These are phyloP conservation scores for Poeciliopsis occidentalis DNA, from an alignment of 2,113 vertebrate genomes.

Conservation along the genomic window DNA sequence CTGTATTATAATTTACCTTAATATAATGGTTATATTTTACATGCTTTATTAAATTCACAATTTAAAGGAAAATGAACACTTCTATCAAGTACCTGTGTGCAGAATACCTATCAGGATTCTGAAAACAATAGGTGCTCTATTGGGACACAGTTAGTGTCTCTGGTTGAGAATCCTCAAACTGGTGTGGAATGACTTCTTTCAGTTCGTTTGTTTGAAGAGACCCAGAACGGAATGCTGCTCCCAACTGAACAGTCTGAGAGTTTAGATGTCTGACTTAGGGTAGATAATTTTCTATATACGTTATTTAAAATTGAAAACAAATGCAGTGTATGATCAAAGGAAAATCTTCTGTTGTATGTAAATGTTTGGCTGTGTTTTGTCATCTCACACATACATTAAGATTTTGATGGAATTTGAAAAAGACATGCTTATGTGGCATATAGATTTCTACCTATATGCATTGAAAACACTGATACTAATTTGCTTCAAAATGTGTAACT, in stretches of 20 bases:
- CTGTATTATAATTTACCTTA: too few species aligned
- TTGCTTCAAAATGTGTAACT: conserved; percentile 15
- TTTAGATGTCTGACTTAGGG: conserved; percentile 48
- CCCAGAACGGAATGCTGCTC: conserved; percentile 65
- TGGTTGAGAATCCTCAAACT: conserved; percentile 67
- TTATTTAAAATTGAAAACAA: conserved; percentile 30
- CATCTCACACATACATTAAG: neutral
- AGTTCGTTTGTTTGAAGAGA: conserved; percentile 70
- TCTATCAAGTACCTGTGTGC: neutral
- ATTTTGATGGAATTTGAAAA: neutral
- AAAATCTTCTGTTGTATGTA: neutral
- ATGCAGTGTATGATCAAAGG: neutral
- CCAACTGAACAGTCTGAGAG: conserved; percentile 35
- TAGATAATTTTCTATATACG: conserved; percentile 36
- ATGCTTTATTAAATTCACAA: neutral
- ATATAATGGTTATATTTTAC: neutral
- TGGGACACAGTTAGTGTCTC: conserved; percentile 43
- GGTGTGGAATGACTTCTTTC: conserved; percentile 71
- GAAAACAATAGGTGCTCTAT: conserved; percentile 64
- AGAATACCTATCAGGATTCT: neutral
- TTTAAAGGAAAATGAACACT: neutral
- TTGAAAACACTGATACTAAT: neutral
- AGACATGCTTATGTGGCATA: neutral
- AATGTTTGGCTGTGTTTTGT: neutral
- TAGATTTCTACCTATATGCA: neutral